These are phyloP conservation scores for Drosophila atripex DNA, from an alignment of 2,888 invertebrate genomes.

Conservation along the genomic window DNA sequence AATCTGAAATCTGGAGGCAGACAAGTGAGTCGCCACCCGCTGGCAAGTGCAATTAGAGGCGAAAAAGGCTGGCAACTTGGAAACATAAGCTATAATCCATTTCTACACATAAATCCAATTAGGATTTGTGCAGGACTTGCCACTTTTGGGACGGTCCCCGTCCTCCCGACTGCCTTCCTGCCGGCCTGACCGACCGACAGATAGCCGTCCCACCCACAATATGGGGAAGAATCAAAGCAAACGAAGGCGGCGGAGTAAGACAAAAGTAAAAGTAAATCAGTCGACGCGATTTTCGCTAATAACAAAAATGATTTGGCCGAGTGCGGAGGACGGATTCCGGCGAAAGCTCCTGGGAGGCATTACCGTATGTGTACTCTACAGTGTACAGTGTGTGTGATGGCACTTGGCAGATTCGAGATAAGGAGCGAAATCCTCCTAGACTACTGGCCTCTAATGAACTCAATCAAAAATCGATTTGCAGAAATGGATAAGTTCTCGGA, in stretches of 20 bases:
- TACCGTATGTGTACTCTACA: constrained; percentile 49
- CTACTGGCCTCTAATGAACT: constrained; percentile 76
- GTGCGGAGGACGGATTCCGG: constrained; percentile 30
- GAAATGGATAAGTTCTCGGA: constrained; percentile 49
- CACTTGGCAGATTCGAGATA: constrained; percentile 50
- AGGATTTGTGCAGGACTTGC: constrained; percentile 71
- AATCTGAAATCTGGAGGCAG: background rate
- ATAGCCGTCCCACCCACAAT: constrained; percentile 45
- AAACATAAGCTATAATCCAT: constrained; percentile 77
- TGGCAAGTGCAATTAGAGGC: constrained; percentile 62
- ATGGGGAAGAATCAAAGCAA: constrained; percentile 64
- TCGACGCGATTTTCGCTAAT: constrained; percentile 79
- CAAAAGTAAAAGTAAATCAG: constrained; percentile 81
- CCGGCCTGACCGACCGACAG: constrained; percentile 48
- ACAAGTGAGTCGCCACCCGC: constrained; percentile 1
- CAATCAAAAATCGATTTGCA: constrained; percentile 83
- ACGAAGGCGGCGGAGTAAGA: constrained; percentile 51
- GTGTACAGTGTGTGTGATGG: constrained; percentile 29
- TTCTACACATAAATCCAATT: constrained; percentile 79
- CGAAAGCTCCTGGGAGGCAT: constrained; percentile 78
- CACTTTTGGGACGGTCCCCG: constrained; percentile 39
- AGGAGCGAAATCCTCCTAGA: constrained; percentile 31
- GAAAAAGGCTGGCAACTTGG: constrained; percentile 45
- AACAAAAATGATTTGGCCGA: constrained; percentile 79
- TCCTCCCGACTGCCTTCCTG: background rate